A percentile compares a stretch with the other conserved stretches of the same genome.
These are phyloP conservation scores for Bufo bufo DNA, from an alignment of 2,113 vertebrate genomes.

Conservation along the genomic window DNA sequence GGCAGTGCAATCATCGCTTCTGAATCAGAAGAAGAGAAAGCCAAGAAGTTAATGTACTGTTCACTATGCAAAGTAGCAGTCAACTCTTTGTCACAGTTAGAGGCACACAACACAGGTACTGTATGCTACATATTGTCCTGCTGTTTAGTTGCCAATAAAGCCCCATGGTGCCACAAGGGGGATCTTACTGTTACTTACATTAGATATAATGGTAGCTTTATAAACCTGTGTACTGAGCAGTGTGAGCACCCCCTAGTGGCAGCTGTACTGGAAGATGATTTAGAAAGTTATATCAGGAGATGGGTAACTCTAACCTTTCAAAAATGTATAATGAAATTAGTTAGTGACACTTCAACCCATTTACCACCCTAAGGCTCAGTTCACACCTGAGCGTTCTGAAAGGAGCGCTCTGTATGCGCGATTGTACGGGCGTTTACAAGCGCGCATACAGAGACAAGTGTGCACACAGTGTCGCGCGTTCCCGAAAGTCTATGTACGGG, in stretches of 20 bases:
- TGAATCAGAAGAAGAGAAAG: conserved; percentile 96
- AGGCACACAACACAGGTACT: conserved; percentile 94
- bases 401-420: too few relatives aligned
- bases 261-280: neutral
- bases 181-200: neutral
- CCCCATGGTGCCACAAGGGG: too few relatives aligned
- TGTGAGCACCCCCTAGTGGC: neutral
- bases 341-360: too few relatives aligned
- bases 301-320: too few relatives aligned
- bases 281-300: too few relatives aligned
- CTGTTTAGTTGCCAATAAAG: neutral
- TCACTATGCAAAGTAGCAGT: conserved; percentile 98
- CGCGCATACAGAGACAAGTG: too few relatives aligned
- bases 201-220: neutral
- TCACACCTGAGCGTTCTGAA: too few relatives aligned
- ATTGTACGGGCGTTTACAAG: too few relatives aligned
- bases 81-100: conserved; percentile 95
- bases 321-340: too few relatives aligned
- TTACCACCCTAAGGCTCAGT: too few relatives aligned
- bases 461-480: too few relatives aligned
- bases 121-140: neutral
- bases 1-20: conserved; percentile 66
- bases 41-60: conserved; percentile 95
- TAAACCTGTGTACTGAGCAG: neutral
- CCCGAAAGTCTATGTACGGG: too few relatives aligned